Evolutionary conservation across 2,888 invertebrate species (phyloP), one percentile per base, ranked within the genome.

Genomic region (Ctena decussata): DNA sequence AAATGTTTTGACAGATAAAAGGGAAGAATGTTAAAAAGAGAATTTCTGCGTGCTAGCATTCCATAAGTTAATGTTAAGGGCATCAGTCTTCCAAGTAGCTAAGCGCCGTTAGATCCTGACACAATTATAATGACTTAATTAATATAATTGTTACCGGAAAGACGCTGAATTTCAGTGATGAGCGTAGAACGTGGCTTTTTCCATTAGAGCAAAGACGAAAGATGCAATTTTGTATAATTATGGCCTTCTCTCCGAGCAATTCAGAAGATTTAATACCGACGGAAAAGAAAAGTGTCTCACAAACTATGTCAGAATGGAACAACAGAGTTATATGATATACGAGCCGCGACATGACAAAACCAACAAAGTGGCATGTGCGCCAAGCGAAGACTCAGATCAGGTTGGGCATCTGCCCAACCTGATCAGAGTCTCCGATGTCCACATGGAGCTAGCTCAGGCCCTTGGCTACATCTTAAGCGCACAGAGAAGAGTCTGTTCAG

Each of bases 191-290:
- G 57, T 57, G 57, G 57, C 57, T 24, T 57, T 57, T 57, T 57
- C 57, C 57, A 57, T 57, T 57, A 57, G 57, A 57, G 21, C 27
- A 57, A 57, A 57, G 57, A 57, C 57, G 57, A 57, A 57, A 57
- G 57, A 57, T 57, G 57, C 57, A 57, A 57, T 57, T 57, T 57
- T 57, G 57, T 57, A 57, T 57, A 57, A 57, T 57, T 57, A 57
- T 57, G 57, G 57, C 24, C 24, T 57, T 57, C n/a, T 57, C 57
- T 57, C 11, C 8, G 27, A 57, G 57, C 57, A 27, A 57, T 57
- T 27, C 6, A 15, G 57, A 57, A 57, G 57, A 57, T 57, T 57
- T 57, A 57, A 15, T 24, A 27, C 6, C 15, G 27, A 57, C 6
- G 57, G 57, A 57, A 57, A 57, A 57, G 57, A 57, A 57, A 57